These are phyloP conservation scores for Forbesichthys agassizii DNA, from an alignment of 2,113 vertebrate species.

Conservation along the genomic window DNA sequence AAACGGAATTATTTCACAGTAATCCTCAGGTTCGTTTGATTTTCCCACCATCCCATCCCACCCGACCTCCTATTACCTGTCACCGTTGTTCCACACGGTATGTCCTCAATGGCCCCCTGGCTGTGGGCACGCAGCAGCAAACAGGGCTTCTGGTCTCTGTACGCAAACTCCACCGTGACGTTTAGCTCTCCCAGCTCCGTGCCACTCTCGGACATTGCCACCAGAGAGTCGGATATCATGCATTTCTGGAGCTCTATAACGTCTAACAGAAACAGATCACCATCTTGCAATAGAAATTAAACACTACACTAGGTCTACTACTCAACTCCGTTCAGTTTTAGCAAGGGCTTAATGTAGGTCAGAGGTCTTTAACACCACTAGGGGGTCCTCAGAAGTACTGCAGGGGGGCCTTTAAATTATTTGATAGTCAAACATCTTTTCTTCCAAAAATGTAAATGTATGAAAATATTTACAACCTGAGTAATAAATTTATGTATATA, in stretches of 20 bases:
- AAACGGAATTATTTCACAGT: too few relatives aligned
- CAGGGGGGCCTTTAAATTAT: too few relatives aligned
- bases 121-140: conserved; percentile 79
- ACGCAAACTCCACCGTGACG: conserved; percentile 68
- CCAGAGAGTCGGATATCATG: conserved; percentile 81
- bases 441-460: too few relatives aligned
- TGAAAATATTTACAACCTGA: too few relatives aligned
- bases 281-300: background rate
- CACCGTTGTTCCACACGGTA: conserved; percentile 78
- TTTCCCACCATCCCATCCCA: background rate
- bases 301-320: background rate
- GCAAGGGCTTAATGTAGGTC: background rate
- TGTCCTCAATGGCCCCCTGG: conserved; percentile 63
- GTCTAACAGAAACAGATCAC: conserved; percentile 47
- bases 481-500: too few relatives aligned
- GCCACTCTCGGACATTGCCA: conserved; percentile 68
- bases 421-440: too few relatives aligned
- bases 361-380: too few relatives aligned
- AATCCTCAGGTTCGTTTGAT: too few relatives aligned
- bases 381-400: too few relatives aligned
- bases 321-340: background rate
- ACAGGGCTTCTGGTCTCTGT: conserved; percentile 60
- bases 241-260: conserved; percentile 72
- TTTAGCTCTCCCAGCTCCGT: conserved; percentile 76
- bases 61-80: conserved; percentile 66